Percentiles rank a stretch among this genome's conserved stretches.
Conservation (phyloP, 2,797 vertebrate genomes). For the Poeciliopsis paucimaculata region DNA sequence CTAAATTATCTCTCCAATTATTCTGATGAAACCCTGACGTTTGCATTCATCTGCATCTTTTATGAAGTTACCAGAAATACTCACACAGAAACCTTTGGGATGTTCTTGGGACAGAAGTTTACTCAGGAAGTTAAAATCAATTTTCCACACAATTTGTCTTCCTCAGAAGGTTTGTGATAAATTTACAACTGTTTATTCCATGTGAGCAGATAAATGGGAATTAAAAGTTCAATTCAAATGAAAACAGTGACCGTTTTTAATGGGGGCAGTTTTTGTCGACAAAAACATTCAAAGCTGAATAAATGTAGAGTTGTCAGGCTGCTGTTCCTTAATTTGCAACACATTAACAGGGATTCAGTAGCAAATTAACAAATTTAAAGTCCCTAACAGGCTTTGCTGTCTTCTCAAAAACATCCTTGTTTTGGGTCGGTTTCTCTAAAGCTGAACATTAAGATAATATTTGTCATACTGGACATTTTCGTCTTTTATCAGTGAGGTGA, state of each 20-base stretch:
- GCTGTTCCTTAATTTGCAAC: not conserved
- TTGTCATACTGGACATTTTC: not conserved
- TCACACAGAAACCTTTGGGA: not conserved
- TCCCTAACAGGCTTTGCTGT: not conserved
- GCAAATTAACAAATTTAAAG: not conserved
- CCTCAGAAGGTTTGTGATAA: not conserved
- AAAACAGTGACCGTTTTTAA: not conserved
- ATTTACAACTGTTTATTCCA: not conserved
- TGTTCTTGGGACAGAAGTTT: not conserved
- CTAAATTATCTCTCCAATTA: not conserved
- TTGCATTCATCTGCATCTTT: not conserved
- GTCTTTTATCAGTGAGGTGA: not conserved
- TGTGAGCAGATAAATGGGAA: not conserved
- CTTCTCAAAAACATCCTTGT: not conserved
- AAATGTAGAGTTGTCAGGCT: not conserved
- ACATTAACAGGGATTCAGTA: not conserved
- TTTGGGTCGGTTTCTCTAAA: not conserved
- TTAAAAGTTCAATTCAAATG: not conserved
- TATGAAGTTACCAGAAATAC: not conserved
- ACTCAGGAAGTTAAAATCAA: not conserved
- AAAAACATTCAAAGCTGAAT: not conserved
- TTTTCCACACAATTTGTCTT: not conserved
- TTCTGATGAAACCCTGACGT: constrained; percentile 1
- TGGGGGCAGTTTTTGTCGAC: no score
- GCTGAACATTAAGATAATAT: not conserved